phyloP scores from a whole-genome alignment of 2,888 invertebrate species.

The Drosophila incognita region DNA sequence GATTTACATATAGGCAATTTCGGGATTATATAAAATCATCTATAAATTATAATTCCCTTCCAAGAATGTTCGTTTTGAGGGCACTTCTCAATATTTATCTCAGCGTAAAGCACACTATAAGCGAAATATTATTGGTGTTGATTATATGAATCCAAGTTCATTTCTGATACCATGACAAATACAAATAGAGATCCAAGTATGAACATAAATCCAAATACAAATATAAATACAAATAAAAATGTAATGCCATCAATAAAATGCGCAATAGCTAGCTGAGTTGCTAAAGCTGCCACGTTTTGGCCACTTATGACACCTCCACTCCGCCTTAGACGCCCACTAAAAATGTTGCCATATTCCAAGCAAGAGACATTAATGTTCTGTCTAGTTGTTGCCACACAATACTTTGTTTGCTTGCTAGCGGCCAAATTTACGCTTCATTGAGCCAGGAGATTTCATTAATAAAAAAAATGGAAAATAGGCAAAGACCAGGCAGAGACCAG shows the following conservation, averaged over 20 bases:
- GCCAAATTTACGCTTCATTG: slow-evolving; percentile 77
- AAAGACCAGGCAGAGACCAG: slow-evolving; percentile 24
- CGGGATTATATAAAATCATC: too few relatives aligned
- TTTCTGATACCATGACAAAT: slow-evolving; percentile 19
- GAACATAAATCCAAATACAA: slow-evolving; percentile 14
- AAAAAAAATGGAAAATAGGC: slow-evolving; percentile 74
- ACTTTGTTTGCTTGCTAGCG: slow-evolving; percentile 21
- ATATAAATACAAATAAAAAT: slow-evolving; percentile 34
- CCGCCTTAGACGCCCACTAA: slow-evolving; percentile 4
- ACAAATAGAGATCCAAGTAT: slow-evolving; percentile 23
- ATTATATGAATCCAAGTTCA: slow-evolving; percentile 52
- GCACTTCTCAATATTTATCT: not conserved
- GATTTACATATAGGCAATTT: not conserved
- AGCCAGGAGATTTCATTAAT: slow-evolving; percentile 80
- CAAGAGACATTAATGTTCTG: slow-evolving; percentile 60
- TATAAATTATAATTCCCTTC: not conserved
- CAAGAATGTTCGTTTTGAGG: not conserved
- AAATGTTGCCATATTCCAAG: slow-evolving; percentile 55
- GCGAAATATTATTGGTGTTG: slow-evolving; percentile 41
- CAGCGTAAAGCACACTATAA: slow-evolving; percentile 20
- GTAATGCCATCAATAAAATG: slow-evolving; percentile 60
- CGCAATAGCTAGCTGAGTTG: slow-evolving; percentile 33
- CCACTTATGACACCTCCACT: slow-evolving; percentile 48
- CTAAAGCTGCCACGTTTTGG: slow-evolving; percentile 53
- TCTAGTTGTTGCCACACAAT: slow-evolving; percentile 26